Conservation (phyloP, 1,140 invertebrate genomes). For the Aphaenogaster floridana region DNA sequence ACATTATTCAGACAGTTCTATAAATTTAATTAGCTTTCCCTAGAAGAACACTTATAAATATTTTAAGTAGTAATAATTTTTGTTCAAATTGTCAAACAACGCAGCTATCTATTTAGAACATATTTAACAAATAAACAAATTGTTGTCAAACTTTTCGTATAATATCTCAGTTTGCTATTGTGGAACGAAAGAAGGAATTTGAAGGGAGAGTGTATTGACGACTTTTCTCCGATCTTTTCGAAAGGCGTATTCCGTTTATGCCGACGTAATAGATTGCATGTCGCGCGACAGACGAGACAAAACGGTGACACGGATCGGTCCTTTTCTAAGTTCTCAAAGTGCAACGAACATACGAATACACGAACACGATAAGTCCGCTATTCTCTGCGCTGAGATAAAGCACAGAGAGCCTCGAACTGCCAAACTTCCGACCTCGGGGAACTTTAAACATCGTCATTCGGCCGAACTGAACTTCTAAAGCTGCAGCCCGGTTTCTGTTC, state of each 20-base stretch:
- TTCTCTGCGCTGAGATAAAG: constrained; percentile 56
- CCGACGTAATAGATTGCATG: constrained; percentile 3
- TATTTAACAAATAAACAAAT: neutral
- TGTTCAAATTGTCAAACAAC: neutral
- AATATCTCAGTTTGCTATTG: neutral
- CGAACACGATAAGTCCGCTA: constrained; percentile 40
- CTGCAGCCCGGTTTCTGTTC: constrained; percentile 1
- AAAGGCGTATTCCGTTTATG: neutral
- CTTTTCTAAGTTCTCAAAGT: neutral
- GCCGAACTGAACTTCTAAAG: constrained; percentile 27
- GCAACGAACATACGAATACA: constrained; percentile 2
- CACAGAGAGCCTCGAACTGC: neutral
- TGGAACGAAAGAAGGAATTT: neutral
- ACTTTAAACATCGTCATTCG: constrained; percentile 60
- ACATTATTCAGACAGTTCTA: neutral
- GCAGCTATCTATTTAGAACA: neutral
- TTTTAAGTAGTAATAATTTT: neutral
- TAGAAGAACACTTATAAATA: neutral
- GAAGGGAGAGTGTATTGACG: neutral
- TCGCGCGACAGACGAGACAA: constrained; percentile 29
- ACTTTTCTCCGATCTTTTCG: neutral
- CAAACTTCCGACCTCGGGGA: constrained; percentile 52
- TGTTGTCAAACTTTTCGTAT: neutral
- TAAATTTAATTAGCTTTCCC: neutral
- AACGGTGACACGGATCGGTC: neutral